A percentile compares a stretch with the other conserved stretches of the same genome.
Evolutionary conservation across 1,140 invertebrate genomes (phyloP).

Genomic region (Chironomus striatipennis): DNA sequence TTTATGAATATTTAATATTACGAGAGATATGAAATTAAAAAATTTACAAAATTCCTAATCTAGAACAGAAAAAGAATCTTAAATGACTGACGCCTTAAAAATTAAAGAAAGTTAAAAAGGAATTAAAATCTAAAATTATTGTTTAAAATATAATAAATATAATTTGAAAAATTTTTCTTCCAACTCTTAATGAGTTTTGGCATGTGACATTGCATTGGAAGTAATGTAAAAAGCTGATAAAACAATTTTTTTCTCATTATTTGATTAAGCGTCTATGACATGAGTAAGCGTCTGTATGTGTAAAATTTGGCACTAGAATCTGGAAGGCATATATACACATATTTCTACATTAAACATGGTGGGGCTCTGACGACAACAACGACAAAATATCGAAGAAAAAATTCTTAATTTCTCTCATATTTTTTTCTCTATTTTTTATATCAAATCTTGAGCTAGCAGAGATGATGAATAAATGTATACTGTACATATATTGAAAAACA

Average conservation of each 20-base stretch:
- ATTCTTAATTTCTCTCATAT: neutral
- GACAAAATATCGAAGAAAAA: neutral
- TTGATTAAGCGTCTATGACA: constrained; percentile 7
- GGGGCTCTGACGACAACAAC: constrained; percentile 1
- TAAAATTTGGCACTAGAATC: constrained; percentile 18
- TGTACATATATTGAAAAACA: constrained; percentile 15
- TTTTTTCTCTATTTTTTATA: neutral
- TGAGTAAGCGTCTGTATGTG: constrained; percentile 11
- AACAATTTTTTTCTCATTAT: neutral
- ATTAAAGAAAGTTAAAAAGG: too few relatives aligned
- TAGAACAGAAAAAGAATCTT: too few relatives aligned
- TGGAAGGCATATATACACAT: neutral
- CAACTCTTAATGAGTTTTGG: too few relatives aligned
- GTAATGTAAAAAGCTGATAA: too few relatives aligned
- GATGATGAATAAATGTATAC: neutral
- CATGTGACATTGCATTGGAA: too few relatives aligned
- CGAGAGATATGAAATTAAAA: too few relatives aligned
- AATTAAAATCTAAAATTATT: too few relatives aligned
- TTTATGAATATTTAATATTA: too few relatives aligned
- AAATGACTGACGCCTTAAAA: too few relatives aligned
- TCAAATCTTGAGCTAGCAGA: neutral
- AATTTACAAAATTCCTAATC: too few relatives aligned
- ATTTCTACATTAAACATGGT: constrained; percentile 1
- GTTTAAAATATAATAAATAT: too few relatives aligned
- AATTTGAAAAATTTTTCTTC: too few relatives aligned